Percentiles rank a stretch among this genome's conserved stretches.
Conservation (phyloP, 2,888 invertebrate genomes). For the Latrodectus hesperus region DNA sequence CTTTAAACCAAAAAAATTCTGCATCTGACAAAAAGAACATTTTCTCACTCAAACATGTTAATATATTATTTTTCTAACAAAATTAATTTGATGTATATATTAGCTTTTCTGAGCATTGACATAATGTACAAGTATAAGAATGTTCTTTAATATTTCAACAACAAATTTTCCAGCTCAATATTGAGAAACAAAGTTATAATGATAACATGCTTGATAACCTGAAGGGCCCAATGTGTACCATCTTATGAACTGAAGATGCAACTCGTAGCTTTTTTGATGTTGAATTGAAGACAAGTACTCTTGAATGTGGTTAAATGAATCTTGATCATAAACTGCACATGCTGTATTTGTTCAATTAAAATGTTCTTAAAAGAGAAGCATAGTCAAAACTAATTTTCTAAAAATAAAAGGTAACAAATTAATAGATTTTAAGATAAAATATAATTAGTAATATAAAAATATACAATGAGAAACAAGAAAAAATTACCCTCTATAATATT, state of each 20-base stretch:
- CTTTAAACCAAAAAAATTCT: slow-evolving; percentile 37
- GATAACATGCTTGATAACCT: not conserved
- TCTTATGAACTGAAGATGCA: slow-evolving; percentile 29
- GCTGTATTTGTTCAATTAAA: slow-evolving; percentile 68
- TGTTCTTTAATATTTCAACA: not conserved
- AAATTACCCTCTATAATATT: too few species aligned
- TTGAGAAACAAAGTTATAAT: not conserved
- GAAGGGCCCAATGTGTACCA: not conserved
- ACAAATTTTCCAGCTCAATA: not conserved
- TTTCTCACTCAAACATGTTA: slow-evolving; percentile 9
- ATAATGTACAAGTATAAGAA: slow-evolving; percentile 18
- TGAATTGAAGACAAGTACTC: slow-evolving; percentile 49
- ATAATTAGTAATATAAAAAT: too few species aligned
- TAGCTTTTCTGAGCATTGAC: slow-evolving; percentile 16
- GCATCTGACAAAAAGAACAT: slow-evolving; percentile 33
- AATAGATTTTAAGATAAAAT: too few species aligned
- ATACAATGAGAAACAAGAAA: too few species aligned
- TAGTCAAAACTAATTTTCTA: too few species aligned
- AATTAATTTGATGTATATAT: slow-evolving; percentile 37
- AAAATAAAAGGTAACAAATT: too few species aligned
- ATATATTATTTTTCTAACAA: slow-evolving; percentile 20
- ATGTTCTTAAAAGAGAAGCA: slow-evolving; percentile 25
- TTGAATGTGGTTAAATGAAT: slow-evolving; percentile 60
- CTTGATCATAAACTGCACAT: slow-evolving; percentile 66
- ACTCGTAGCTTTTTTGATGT: slow-evolving; percentile 42